Conservation (phyloP, 2,797 vertebrate genomes). For the Enteromius mattozi region DNA sequence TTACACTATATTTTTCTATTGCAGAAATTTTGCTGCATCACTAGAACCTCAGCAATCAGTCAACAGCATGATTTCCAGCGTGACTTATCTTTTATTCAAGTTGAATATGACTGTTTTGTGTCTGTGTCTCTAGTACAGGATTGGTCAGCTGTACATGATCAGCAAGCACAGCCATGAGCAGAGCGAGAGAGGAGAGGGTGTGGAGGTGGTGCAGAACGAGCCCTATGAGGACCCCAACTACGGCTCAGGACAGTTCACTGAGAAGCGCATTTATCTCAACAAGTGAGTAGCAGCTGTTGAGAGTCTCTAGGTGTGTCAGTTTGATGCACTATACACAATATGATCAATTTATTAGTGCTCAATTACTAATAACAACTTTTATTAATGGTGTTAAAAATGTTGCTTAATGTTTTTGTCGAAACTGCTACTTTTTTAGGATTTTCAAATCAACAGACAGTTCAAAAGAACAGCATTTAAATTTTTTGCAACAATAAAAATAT, state of each 20-base stretch:
- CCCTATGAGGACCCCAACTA: slow-evolving; percentile 92
- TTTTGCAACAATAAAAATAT: too few species aligned
- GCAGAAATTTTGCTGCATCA: too few species aligned
- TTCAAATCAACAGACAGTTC: too few species aligned
- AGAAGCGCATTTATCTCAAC: slow-evolving; percentile 97
- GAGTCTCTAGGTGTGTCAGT: background rate
- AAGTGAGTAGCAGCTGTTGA: slow-evolving; percentile 77
- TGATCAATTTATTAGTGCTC: background rate
- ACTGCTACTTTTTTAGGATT: background rate
- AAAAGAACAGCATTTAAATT: too few species aligned
- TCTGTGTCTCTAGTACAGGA: slow-evolving; percentile 86
- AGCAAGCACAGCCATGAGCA: slow-evolving; percentile 98
- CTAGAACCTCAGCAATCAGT: too few species aligned
- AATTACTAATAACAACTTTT: background rate
- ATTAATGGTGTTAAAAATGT: background rate
- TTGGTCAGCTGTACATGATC: slow-evolving; percentile 99
- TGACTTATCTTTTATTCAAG: background rate
- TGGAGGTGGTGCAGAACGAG: slow-evolving; percentile 96
- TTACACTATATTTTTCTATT: too few species aligned
- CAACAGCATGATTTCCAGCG: background rate
- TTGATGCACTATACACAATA: background rate
- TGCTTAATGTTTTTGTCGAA: background rate
- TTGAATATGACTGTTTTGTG: slow-evolving; percentile 40
- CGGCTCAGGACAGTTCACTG: slow-evolving; percentile 93
- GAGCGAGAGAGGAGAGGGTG: slow-evolving; percentile 95